Evolutionary conservation across 92 coral and sea anemone genomes (phyloP).

Genomic region (Bergia sp.): DNA sequence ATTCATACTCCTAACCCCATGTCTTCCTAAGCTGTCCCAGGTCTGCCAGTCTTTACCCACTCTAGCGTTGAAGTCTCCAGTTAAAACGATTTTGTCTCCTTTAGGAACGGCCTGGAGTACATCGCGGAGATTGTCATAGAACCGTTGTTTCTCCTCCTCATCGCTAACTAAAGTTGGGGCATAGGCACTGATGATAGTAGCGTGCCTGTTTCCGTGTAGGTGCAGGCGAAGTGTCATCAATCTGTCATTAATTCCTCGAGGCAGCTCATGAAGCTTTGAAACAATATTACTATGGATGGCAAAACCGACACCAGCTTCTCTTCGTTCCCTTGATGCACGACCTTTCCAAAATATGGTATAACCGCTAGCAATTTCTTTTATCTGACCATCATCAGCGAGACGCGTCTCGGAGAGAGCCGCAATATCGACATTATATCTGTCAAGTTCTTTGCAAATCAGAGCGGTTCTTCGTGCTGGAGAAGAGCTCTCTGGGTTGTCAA

Average conservation of each 20-base stretch:
- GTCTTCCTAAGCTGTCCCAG: slow-evolving; percentile 9
- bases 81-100: neutral
- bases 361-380: slow-evolving; percentile 32
- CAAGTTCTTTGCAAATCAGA: slow-evolving; percentile 29
- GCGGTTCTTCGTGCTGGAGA: slow-evolving; percentile 45
- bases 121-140: slow-evolving; percentile 40
- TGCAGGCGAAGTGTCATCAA: slow-evolving; percentile 55
- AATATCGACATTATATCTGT: neutral
- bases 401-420: slow-evolving; percentile 50
- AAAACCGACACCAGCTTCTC: slow-evolving; percentile 54
- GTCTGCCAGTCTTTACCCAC: slow-evolving; percentile 2
- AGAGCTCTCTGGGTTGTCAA: slow-evolving; percentile 10
- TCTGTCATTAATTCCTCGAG: slow-evolving; percentile 36
- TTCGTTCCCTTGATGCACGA: slow-evolving; percentile 6
- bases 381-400: neutral
- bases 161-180: slow-evolving; percentile 49
- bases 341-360: slow-evolving; percentile 50
- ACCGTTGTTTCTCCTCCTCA: slow-evolving; percentile 50
- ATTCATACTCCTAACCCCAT: slow-evolving; percentile 14
- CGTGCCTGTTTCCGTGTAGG: slow-evolving; percentile 36
- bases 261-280: slow-evolving; percentile 33
- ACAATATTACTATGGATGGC: slow-evolving; percentile 45
- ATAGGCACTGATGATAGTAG: slow-evolving; percentile 39
- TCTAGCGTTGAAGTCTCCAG: slow-evolving; percentile 3
- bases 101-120: slow-evolving; percentile 6